Evolutionary conservation across 2,888 invertebrate species (phyloP).

Genomic region (Agrochola macilenta): DNA sequence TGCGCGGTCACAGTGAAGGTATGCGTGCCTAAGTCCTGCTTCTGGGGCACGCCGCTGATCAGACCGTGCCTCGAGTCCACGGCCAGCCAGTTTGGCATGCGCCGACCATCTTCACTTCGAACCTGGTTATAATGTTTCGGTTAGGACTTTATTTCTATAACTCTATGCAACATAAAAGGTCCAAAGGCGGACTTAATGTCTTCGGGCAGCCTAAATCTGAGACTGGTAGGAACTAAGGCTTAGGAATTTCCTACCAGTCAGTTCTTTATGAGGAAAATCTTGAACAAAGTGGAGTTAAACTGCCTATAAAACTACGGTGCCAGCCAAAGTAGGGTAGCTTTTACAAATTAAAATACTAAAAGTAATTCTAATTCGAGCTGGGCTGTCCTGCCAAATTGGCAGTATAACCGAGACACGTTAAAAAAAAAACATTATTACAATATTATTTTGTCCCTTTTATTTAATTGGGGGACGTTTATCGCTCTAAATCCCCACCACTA

Average conservation of each 20-base stretch:
- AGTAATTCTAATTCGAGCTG: background rate
- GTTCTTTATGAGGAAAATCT: background rate
- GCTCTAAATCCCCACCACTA: background rate
- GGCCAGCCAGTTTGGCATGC: conserved; percentile 92
- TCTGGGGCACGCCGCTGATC: conserved; percentile 94
- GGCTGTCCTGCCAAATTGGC: conserved; percentile 28
- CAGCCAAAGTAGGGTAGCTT: conserved; percentile 19
- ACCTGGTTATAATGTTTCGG: conserved; percentile 72
- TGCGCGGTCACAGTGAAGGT: conserved; percentile 91
- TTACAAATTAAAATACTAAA: conserved; percentile 12
- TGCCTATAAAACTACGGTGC: background rate
- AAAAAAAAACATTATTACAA: conserved; percentile 3
- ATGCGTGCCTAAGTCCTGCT: conserved; percentile 92
- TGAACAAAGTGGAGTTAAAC: background rate
- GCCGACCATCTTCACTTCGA: conserved; percentile 83
- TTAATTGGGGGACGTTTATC: background rate
- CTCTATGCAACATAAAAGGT: background rate
- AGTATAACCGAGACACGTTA: background rate
- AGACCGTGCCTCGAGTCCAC: conserved; percentile 93
- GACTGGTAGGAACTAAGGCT: too few species aligned
- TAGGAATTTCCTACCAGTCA: background rate
- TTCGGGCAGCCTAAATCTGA: too few species aligned
- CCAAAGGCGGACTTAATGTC: background rate
- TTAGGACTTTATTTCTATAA: background rate
- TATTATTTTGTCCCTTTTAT: background rate